A percentile compares a stretch with the other conserved stretches of the same genome.
These are phyloP conservation scores for Charina bottae DNA, from an alignment of 2,113 vertebrate genomes.

Conservation along the genomic window DNA sequence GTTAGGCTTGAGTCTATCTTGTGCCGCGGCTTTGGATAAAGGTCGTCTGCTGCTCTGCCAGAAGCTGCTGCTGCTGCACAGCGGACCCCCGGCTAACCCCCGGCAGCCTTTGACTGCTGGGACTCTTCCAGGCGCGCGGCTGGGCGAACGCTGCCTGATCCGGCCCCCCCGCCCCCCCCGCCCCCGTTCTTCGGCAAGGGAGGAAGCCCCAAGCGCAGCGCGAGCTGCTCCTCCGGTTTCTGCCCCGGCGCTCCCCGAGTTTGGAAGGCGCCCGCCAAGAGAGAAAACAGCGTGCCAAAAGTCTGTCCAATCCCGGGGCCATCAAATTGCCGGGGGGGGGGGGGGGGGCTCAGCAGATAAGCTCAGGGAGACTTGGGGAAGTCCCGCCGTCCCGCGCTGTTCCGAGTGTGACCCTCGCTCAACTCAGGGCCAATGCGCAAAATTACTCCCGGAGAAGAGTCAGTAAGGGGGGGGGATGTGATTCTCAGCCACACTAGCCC, in stretches of 20 bases:
- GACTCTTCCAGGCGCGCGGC: not conserved
- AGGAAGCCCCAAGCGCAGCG: not conserved
- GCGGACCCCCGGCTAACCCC: no score
- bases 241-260: no score
- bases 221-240: not conserved
- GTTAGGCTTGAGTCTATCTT: no score
- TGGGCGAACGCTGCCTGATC: not conserved
- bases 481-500: not conserved
- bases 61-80: no score
- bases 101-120: no score
- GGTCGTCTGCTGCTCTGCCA: no score
- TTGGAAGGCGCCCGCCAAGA: no score
- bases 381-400: not conserved
- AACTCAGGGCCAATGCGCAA: no score
- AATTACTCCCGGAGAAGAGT: no score
- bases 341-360: not conserved
- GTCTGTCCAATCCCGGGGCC: not conserved
- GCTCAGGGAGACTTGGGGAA: not conserved
- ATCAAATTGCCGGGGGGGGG: not conserved
- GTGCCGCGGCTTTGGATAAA: no score
- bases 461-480: no score
- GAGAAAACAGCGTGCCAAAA: not conserved
- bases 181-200: not conserved
- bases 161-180: not conserved
- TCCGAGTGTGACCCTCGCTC: not conserved